Evolutionary conservation across 1,140 invertebrate species (phyloP).

Genomic region (Aphis gossypii): DNA sequence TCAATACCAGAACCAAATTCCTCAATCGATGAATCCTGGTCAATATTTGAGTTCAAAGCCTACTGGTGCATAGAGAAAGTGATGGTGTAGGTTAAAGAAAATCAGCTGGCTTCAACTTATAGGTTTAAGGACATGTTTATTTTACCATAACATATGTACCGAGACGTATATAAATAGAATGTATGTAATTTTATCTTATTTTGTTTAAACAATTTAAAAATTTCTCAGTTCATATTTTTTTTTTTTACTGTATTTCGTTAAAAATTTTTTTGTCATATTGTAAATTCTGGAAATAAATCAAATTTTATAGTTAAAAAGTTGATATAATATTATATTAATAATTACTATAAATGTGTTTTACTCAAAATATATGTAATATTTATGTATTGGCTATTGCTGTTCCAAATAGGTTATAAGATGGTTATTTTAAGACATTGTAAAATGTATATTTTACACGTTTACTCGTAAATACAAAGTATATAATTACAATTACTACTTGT

Average conservation of each 20-base stretch:
- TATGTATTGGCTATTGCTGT: not conserved
- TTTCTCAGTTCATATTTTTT: not conserved
- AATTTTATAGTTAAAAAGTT: not conserved
- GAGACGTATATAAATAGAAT: not conserved
- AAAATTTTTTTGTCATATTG: not conserved
- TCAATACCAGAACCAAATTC: not conserved
- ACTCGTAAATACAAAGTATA: too few species aligned
- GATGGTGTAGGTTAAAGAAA: too few species aligned
- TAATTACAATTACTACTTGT: too few species aligned
- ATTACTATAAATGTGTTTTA: not conserved
- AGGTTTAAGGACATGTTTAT: not conserved
- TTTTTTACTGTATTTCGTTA: not conserved
- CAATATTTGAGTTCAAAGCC: not conserved
- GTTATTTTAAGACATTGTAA: too few species aligned
- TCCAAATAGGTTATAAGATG: too few species aligned
- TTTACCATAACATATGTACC: not conserved
- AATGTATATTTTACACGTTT: too few species aligned
- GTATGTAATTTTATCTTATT: not conserved
- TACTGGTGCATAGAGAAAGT: not conserved
- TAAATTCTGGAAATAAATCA: not conserved
- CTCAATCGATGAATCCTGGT: not conserved
- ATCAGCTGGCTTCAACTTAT: not conserved
- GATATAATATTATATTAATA: not conserved
- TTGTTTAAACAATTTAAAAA: not conserved
- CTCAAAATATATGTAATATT: not conserved